phyloP scores from a whole-genome alignment of 2,888 invertebrate species.

The Belgica antarctica region DNA sequence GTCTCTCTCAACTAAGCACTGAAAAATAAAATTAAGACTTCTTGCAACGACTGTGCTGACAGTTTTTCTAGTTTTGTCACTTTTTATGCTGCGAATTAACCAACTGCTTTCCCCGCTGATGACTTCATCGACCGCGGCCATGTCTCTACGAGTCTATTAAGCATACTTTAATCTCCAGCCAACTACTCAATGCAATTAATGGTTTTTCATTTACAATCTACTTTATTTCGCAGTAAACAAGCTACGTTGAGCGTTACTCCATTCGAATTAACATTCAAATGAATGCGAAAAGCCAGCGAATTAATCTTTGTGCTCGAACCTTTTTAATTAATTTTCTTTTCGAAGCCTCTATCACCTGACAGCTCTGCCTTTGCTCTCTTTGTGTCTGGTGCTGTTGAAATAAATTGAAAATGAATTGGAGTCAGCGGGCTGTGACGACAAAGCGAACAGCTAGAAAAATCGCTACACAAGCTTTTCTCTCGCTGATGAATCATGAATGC shows the following conservation, averaged over 20 bases:
- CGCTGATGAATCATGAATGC: constrained; percentile 40
- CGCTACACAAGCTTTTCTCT: constrained; percentile 11
- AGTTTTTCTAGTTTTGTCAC: too few species aligned
- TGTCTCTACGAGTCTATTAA: not conserved
- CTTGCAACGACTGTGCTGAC: too few species aligned
- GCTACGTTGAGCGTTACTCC: not conserved
- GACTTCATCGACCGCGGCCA: not conserved
- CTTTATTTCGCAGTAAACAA: not conserved
- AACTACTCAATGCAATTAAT: too few species aligned
- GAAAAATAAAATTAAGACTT: too few species aligned
- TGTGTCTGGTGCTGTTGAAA: constrained; percentile 8
- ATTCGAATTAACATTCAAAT: not conserved
- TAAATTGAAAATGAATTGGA: constrained; percentile 42
- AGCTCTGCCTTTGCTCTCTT: not conserved
- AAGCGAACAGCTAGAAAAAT: constrained; percentile 6
- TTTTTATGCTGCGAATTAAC: not conserved
- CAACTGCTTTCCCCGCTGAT: not conserved
- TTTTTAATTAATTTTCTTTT: constrained; percentile 3
- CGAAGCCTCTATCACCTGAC: not conserved
- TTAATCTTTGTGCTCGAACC: not conserved
- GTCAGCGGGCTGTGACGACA: constrained; percentile 28
- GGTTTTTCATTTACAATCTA: not conserved
- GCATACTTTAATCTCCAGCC: too few species aligned
- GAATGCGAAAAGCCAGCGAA: constrained; percentile 1
- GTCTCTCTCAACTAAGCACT: too few species aligned